A percentile compares a stretch with the other conserved stretches of the same genome.
These are phyloP conservation scores for Tridacna crocea DNA, from an alignment of 2,888 invertebrate genomes.

Conservation along the genomic window DNA sequence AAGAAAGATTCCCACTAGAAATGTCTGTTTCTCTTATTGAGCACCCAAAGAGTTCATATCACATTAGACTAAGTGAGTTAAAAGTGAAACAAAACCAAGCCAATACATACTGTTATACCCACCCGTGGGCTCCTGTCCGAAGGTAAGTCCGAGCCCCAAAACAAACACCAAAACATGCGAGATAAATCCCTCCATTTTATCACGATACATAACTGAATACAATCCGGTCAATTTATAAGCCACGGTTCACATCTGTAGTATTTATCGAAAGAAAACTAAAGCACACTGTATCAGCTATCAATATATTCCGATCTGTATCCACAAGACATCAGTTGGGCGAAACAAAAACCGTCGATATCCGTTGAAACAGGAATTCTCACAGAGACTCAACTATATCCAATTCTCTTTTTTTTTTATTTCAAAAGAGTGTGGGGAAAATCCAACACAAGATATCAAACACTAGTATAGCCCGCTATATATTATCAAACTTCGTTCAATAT, in stretches of 20 bases:
- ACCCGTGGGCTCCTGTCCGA: conserved; percentile 23
- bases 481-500: conserved; percentile 7
- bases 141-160: conserved; percentile 14
- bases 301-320: no score
- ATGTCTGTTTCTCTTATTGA: no score
- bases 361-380: not conserved
- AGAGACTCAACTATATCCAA: not conserved
- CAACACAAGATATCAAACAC: not conserved
- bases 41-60: no score
- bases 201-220: not conserved
- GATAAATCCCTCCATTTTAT: conserved; percentile 8
- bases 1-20: no score
- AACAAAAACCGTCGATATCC: not conserved
- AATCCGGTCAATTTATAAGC: not conserved
- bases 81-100: conserved; percentile 34
- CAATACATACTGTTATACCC: conserved; percentile 59
- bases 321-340: not conserved
- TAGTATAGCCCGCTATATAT: conserved; percentile 2
- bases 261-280: no score
- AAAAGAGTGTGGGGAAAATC: no score
- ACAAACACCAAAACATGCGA: not conserved
- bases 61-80: conserved; percentile 1
- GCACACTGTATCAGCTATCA: no score
- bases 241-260: no score
- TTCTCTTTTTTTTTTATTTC: not conserved